A percentile compares a stretch with the other conserved stretches of the same genome.
phyloP scores from a whole-genome alignment of 2,888 invertebrate genomes.

The Odontocerum albicorne region DNA sequence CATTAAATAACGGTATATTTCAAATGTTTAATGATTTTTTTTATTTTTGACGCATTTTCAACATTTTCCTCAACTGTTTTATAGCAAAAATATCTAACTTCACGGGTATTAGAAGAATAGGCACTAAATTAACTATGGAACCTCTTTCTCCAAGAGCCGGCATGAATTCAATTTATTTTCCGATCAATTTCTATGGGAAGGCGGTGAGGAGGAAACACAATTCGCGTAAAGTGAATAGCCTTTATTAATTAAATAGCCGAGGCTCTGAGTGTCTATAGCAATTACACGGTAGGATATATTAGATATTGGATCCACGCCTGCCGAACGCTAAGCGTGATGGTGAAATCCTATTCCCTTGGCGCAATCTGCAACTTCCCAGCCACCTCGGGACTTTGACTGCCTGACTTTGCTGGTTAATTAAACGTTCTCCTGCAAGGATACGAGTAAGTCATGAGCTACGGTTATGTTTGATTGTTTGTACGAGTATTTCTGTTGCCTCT shows the following conservation, averaged over 20 bases:
- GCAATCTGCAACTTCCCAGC: conserved; percentile 7
- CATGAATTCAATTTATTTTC: not conserved
- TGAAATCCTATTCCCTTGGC: conserved; percentile 12
- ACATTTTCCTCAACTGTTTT: too few relatives aligned
- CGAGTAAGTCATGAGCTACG: too few relatives aligned
- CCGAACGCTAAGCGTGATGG: conserved; percentile 3
- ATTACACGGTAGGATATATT: conserved; percentile 14
- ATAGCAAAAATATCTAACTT: too few relatives aligned
- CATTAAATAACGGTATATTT: too few relatives aligned
- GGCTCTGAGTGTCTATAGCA: not conserved
- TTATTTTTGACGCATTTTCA: too few relatives aligned
- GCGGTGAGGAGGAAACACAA: not conserved
- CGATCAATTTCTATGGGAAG: not conserved
- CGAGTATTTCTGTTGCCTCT: too few relatives aligned
- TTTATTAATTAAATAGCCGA: conserved; percentile 8
- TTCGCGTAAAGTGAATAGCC: conserved; percentile 13
- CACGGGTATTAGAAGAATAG: too few relatives aligned
- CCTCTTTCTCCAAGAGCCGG: not conserved
- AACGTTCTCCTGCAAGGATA: too few relatives aligned
- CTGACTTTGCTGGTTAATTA: too few relatives aligned
- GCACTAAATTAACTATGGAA: too few relatives aligned
- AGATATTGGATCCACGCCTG: conserved; percentile 8
- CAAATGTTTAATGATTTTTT: too few relatives aligned
- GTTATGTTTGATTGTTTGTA: too few relatives aligned
- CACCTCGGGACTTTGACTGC: conserved; percentile 11